These are phyloP conservation scores for Pentamera pediparva DNA, from an alignment of 53 echinoderm and acorn worm species.

Conservation along the genomic window DNA sequence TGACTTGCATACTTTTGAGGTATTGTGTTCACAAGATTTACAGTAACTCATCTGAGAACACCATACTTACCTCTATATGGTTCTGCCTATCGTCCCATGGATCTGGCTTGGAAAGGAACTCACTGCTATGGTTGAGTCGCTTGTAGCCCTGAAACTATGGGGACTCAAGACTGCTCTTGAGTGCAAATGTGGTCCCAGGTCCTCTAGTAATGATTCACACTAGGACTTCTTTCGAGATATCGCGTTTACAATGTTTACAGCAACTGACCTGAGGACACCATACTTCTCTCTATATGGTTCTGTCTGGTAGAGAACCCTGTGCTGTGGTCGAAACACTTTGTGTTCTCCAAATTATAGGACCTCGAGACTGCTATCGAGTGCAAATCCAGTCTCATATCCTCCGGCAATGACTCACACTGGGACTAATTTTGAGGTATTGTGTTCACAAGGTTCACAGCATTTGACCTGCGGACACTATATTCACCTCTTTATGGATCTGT, in stretches of 20 bases:
- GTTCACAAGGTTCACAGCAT: no score
- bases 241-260: background rate
- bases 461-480: no score
- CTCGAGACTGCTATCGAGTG: conserved; percentile 82
- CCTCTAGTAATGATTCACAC: no score
- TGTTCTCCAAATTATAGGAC: conserved; percentile 78
- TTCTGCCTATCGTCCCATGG: conserved; percentile 57
- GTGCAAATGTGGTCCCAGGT: no score
- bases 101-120: conserved; percentile 56
- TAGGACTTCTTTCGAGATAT: background rate
- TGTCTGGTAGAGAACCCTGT: conserved; percentile 66
- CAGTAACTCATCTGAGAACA: background rate
- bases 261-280: background rate
- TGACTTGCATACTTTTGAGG: no score
- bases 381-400: no score
- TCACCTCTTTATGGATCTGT: no score
- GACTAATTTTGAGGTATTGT: no score
- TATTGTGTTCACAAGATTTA: background rate
- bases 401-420: no score
- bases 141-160: conserved; percentile 87
- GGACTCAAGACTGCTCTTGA: no score
- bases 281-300: conserved; percentile 63
- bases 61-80: conserved; percentile 61
- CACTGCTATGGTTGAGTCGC: conserved; percentile 57
- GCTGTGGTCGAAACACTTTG: conserved; percentile 56